Conservation (phyloP, 2,797 vertebrate species). For the Onychomys leucogaster region DNA sequence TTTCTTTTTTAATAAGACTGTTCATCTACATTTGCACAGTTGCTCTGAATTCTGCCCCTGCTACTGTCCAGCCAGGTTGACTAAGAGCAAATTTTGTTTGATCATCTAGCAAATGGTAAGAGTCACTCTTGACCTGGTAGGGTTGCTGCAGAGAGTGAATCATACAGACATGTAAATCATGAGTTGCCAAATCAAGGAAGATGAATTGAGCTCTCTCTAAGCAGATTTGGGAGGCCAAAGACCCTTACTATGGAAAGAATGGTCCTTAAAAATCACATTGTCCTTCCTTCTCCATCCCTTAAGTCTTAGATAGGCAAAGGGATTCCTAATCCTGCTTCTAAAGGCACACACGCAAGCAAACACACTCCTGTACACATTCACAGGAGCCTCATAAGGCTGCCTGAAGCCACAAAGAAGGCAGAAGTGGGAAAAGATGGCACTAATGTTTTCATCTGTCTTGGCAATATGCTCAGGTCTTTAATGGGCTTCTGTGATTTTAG, state of each 20-base stretch:
- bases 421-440: not conserved
- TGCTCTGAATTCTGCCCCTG: not conserved
- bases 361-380: fast-evolving
- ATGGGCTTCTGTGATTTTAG: not conserved
- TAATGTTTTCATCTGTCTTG: not conserved
- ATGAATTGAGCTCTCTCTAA: not conserved
- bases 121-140: not conserved
- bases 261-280: not conserved
- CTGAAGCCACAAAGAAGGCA: not conserved
- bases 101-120: slow-evolving; percentile 13
- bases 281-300: not conserved
- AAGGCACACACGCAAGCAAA: not conserved
- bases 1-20: too few species aligned
- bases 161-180: not conserved
- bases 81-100: not conserved
- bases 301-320: not conserved
- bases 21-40: too few species aligned
- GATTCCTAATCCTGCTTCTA: not conserved
- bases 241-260: not conserved
- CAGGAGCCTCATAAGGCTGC: not conserved
- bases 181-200: not conserved
- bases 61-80: not conserved
- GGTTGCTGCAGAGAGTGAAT: not conserved
- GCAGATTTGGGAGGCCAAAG: not conserved
- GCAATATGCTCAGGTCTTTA: not conserved